Conservation (phyloP, 92 coral and sea anemone genomes). For the Epizoanthus illoricatus region DNA sequence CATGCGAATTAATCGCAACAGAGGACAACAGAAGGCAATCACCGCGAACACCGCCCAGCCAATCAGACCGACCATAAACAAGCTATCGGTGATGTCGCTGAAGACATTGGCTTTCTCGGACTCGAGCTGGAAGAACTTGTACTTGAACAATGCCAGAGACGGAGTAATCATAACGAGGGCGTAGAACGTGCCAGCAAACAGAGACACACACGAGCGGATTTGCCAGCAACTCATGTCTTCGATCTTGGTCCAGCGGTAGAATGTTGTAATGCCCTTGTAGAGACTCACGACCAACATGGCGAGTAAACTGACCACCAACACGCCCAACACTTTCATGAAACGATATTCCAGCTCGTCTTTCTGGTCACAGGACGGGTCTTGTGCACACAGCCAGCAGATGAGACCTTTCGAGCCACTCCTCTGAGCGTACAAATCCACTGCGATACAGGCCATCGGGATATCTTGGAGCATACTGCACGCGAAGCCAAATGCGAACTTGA, state of each 20-base stretch:
- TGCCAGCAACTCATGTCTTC: conserved; percentile 74
- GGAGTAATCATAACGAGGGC: conserved; percentile 72
- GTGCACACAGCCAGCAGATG: conserved; percentile 72
- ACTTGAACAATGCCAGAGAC: conserved; percentile 67
- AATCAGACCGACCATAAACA: conserved; percentile 74
- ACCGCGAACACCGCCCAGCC: conserved; percentile 78
- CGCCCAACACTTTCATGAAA: conserved; percentile 49
- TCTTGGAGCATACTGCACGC: conserved; percentile 76
- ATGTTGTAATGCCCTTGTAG: conserved; percentile 70
- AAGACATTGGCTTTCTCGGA: conserved; percentile 63
- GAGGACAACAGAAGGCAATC: conserved; percentile 76
- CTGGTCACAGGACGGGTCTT: conserved; percentile 56
- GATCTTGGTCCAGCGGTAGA: conserved; percentile 83
- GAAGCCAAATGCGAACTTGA: conserved; percentile 71
- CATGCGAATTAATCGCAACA: conserved; percentile 59
- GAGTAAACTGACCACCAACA: conserved; percentile 55
- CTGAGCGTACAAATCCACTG: conserved; percentile 59
- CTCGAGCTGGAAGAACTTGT: conserved; percentile 67
- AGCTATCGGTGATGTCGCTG: conserved; percentile 71
- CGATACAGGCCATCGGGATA: conserved; percentile 73
- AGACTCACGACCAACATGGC: conserved; percentile 59
- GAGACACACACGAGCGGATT: conserved; percentile 76
- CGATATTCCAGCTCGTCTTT: conserved; percentile 56
- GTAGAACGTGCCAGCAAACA: conserved; percentile 74
- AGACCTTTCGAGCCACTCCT: conserved; percentile 72